Evolutionary conservation across 37 sponge, comb jelly and placozoan species (phyloP).

Genomic region (Spongilla lacustris): DNA sequence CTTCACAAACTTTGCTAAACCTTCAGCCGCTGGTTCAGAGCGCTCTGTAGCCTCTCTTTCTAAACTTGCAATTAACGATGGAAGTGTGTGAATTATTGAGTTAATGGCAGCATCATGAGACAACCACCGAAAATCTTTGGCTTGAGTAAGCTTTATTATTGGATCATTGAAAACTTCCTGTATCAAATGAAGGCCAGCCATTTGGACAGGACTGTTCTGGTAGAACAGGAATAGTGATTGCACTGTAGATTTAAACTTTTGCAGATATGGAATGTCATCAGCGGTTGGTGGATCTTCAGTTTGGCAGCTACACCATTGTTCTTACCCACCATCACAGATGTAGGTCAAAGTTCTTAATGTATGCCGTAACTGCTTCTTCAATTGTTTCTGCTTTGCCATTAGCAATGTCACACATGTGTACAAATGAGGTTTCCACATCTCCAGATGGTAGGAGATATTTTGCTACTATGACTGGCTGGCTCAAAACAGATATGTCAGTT

Average conservation of each 20-base stretch:
- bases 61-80: slow-evolving; percentile 39
- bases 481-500: slow-evolving; percentile 43
- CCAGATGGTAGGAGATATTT: slow-evolving; percentile 21
- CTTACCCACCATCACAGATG: slow-evolving; percentile 59
- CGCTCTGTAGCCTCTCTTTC: slow-evolving; percentile 31
- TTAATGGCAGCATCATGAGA: slow-evolving; percentile 42
- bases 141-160: slow-evolving; percentile 26
- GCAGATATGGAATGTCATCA: slow-evolving; percentile 41
- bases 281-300: slow-evolving; percentile 39
- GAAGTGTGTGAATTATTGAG: slow-evolving; percentile 32
- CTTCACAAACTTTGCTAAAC: slow-evolving; percentile 21
- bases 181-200: slow-evolving; percentile 45
- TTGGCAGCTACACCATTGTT: slow-evolving; percentile 33
- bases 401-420: slow-evolving; percentile 30
- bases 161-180: slow-evolving; percentile 50
- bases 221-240: slow-evolving; percentile 38
- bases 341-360: slow-evolving; percentile 29
- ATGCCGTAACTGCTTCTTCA: slow-evolving; percentile 25
- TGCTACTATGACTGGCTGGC: slow-evolving; percentile 30
- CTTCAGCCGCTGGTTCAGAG: slow-evolving; percentile 22
- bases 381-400: slow-evolving; percentile 47
- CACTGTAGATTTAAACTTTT: slow-evolving; percentile 31
- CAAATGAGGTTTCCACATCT: slow-evolving; percentile 27
- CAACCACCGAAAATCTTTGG: slow-evolving; percentile 51
- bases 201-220: slow-evolving; percentile 51